Evolutionary conservation across 2,113 vertebrate species (phyloP).

Genomic region (Pterocles gutturalis): DNA sequence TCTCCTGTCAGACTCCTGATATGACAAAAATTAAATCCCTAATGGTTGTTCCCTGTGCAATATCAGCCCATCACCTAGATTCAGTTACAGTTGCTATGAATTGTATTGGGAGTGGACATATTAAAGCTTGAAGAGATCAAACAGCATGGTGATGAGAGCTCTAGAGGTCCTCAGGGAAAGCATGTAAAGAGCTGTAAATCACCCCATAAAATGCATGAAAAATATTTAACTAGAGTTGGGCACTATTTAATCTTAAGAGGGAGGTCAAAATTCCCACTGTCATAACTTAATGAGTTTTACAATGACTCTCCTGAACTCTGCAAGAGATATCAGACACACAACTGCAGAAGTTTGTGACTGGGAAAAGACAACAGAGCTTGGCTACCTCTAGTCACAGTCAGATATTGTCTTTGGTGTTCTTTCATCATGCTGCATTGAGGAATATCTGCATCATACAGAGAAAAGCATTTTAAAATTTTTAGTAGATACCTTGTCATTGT

Average conservation of each 20-base stretch:
- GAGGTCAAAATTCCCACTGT: neutral
- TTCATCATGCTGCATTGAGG: neutral
- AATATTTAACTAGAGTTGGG: neutral
- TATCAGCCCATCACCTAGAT: neutral
- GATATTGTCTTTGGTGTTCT: neutral
- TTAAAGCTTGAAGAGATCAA: neutral
- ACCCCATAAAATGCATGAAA: neutral
- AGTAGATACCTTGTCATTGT: accelerated
- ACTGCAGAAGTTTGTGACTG: neutral
- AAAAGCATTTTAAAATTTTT: neutral
- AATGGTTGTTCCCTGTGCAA: neutral
- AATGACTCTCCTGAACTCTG: neutral
- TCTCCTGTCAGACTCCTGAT: neutral
- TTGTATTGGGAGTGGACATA: neutral
- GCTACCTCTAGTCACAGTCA: neutral
- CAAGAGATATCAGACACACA: neutral
- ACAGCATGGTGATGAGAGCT: neutral
- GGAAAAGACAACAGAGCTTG: neutral
- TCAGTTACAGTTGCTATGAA: neutral
- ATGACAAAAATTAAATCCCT: neutral
- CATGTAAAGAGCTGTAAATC: neutral
- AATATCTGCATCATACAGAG: neutral
- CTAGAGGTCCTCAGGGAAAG: neutral
- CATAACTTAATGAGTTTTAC: neutral
- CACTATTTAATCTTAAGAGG: neutral